Evolutionary conservation across 2,113 vertebrate species (phyloP).

Genomic region (Labrus mixtus): DNA sequence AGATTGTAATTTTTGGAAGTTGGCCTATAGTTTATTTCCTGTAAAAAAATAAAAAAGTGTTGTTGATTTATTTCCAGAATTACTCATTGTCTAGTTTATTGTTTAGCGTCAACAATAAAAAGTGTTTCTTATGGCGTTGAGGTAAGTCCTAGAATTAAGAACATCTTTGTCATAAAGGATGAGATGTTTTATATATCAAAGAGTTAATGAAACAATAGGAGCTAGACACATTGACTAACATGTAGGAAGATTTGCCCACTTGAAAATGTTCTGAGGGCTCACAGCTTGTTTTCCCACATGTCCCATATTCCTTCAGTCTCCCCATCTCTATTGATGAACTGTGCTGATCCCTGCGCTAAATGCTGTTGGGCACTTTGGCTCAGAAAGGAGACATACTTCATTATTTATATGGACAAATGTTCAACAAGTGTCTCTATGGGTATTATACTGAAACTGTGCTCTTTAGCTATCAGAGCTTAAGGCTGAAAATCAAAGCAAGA

Average conservation of each 20-base stretch:
- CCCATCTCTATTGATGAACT: conserved; percentile 53
- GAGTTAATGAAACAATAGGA: background rate
- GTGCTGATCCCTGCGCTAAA: conserved; percentile 42
- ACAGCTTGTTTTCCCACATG: conserved; percentile 30
- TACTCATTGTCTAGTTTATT: too few species aligned
- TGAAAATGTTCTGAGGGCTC: background rate
- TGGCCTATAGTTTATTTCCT: too few species aligned
- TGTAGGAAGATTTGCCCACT: background rate
- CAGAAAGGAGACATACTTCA: conserved; percentile 26
- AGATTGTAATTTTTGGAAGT: too few species aligned
- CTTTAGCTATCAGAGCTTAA: conserved; percentile 1
- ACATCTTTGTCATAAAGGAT: too few species aligned
- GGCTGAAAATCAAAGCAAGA: conserved; percentile 31
- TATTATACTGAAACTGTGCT: conserved; percentile 42
- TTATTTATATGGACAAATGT: conserved; percentile 65
- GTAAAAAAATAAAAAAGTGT: too few species aligned
- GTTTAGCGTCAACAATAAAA: too few species aligned
- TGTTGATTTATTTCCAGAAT: too few species aligned
- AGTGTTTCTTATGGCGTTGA: too few species aligned
- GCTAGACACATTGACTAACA: background rate
- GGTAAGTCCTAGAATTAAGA: too few species aligned
- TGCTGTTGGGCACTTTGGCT: conserved; percentile 26
- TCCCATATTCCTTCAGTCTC: conserved; percentile 39
- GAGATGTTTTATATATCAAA: too few species aligned
- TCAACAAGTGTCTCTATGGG: conserved; percentile 39